Evolutionary conservation across 2,113 vertebrate genomes (phyloP).

Genomic region (Microtus oregoni): DNA sequence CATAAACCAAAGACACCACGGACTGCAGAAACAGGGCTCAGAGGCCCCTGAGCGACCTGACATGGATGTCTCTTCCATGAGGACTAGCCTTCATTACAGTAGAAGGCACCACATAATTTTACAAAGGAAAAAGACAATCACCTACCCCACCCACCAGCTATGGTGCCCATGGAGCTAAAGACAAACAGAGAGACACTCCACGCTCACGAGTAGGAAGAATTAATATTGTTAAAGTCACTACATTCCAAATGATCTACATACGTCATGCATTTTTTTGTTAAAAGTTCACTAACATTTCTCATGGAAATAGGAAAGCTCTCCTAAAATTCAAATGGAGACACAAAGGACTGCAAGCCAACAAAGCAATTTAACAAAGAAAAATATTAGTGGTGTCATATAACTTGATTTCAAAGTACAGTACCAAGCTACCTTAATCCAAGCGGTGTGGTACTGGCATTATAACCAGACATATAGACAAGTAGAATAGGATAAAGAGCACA

Average conservation of each 20-base stretch:
- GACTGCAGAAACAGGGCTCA: not conserved
- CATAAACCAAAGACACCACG: not conserved
- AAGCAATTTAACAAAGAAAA: not conserved
- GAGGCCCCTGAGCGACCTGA: not conserved
- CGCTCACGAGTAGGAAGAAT: not conserved
- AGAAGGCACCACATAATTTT: not conserved
- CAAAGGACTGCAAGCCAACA: not conserved
- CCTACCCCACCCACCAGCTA: not conserved
- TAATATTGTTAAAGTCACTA: not conserved
- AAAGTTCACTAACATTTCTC: not conserved
- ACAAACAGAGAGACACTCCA: not conserved
- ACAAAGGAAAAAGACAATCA: not conserved
- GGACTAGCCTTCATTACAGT: not conserved
- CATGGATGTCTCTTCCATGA: not conserved
- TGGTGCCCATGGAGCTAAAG: not conserved
- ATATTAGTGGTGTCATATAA: not conserved
- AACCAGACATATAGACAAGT: not conserved
- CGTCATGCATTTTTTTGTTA: not conserved
- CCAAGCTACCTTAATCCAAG: not conserved
- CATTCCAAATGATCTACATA: not conserved
- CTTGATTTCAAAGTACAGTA: not conserved
- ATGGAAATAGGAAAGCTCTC: not conserved
- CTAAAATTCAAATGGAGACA: not conserved
- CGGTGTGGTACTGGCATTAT: not conserved
- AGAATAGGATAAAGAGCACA: not conserved